Conservation (phyloP, 2,113 vertebrate genomes). For the Lepus timidus region DNA sequence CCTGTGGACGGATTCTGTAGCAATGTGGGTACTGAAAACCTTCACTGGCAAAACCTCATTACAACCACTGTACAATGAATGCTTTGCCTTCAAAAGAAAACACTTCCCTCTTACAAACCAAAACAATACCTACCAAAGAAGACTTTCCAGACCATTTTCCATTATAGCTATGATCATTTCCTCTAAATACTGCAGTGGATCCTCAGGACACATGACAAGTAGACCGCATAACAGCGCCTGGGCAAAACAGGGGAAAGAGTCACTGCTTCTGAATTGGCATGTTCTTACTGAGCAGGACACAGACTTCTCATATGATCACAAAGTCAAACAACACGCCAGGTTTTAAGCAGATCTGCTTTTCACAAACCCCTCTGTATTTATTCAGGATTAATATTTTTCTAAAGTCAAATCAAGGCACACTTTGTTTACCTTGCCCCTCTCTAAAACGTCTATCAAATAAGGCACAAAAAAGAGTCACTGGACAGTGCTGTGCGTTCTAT, state of each 20-base stretch:
- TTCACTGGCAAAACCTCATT: conserved; percentile 7
- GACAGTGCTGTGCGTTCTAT: background rate
- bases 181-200: conserved; percentile 86
- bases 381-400: background rate
- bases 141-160: conserved; percentile 78
- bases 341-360: conserved; percentile 48
- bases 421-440: conserved; percentile 30
- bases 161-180: conserved; percentile 86
- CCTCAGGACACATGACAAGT: conserved; percentile 81
- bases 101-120: conserved; percentile 3
- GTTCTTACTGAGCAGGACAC: background rate
- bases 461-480: background rate
- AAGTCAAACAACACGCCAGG: conserved; percentile 16
- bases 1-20: background rate
- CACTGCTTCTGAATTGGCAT: background rate
- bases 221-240: conserved; percentile 85
- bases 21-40: background rate
- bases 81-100: conserved; percentile 48
- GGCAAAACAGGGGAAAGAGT: conserved; percentile 25
- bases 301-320: background rate
- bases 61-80: background rate
- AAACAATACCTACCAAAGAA: conserved; percentile 80
- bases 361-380: background rate
- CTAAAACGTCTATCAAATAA: conserved; percentile 13
- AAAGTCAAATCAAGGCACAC: conserved; percentile 42